A percentile compares a stretch with the other conserved stretches of the same genome.
Conservation (phyloP, 2,888 invertebrate species). For the Noctua fimbriata region DNA sequence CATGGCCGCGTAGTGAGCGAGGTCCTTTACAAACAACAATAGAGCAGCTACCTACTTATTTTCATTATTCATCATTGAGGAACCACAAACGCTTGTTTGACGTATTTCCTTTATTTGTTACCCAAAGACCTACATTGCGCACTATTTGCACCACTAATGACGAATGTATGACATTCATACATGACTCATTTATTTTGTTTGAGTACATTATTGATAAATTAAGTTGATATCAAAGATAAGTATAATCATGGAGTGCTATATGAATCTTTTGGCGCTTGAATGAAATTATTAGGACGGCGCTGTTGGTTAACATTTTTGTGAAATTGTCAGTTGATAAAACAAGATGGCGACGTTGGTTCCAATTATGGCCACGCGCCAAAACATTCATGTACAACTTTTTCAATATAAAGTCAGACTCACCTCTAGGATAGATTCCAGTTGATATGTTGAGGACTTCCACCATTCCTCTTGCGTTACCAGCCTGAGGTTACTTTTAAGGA, state of each 20-base stretch:
- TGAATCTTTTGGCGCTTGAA: background rate
- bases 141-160: slow-evolving; percentile 18
- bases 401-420: slow-evolving; percentile 69
- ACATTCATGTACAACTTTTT: background rate
- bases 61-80: background rate
- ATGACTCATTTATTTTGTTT: slow-evolving; percentile 12
- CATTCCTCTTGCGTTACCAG: slow-evolving; percentile 93
- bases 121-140: slow-evolving; percentile 1
- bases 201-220: slow-evolving; percentile 16
- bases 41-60: background rate
- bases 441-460: slow-evolving; percentile 95
- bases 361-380: background rate
- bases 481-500: slow-evolving; percentile 81
- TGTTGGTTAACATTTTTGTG: background rate
- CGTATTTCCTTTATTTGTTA: background rate
- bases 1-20: no score
- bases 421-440: slow-evolving; percentile 94
- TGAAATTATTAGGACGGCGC: background rate
- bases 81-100: slow-evolving; percentile 1
- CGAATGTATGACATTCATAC: background rate
- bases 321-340: background rate
- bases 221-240: background rate
- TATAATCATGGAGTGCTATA: background rate
- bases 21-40: background rate
- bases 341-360: background rate